These are phyloP conservation scores for Drosophila pseudoananassae DNA, from an alignment of 1,140 invertebrate genomes.

Conservation along the genomic window DNA sequence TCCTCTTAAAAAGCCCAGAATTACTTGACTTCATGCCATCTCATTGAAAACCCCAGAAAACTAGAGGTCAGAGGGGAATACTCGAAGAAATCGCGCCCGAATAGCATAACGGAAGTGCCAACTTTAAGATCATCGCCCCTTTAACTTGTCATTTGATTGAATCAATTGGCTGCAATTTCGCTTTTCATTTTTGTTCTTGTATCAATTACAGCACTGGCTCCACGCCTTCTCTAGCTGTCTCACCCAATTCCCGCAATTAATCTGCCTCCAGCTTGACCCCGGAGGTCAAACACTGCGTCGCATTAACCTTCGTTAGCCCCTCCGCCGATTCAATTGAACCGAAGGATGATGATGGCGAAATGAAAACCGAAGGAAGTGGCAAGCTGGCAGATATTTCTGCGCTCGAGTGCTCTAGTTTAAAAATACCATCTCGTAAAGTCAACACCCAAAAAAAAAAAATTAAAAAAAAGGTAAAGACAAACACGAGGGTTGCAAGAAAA, in stretches of 20 bases:
- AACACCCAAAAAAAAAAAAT: slow-evolving; percentile 22
- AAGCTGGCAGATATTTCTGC: slow-evolving; percentile 30
- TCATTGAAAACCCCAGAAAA: slow-evolving; percentile 9
- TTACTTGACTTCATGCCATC: no score
- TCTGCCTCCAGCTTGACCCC: slow-evolving; percentile 75
- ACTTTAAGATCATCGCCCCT: slow-evolving; percentile 38
- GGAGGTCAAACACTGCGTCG: slow-evolving; percentile 74
- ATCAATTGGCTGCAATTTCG: slow-evolving; percentile 72
- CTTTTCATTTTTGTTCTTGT: slow-evolving; percentile 26
- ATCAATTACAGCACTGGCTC: slow-evolving; percentile 57
- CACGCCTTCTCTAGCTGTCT: slow-evolving; percentile 21
- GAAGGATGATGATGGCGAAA: slow-evolving; percentile 15
- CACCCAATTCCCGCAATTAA: slow-evolving; percentile 74
- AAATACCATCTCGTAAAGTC: slow-evolving; percentile 32
- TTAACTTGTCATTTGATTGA: slow-evolving; percentile 56
- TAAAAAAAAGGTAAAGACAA: neutral
- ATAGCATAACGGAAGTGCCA: slow-evolving; percentile 50
- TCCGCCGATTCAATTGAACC: slow-evolving; percentile 50
- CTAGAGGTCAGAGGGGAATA: neutral
- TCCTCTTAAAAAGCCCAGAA: no score
- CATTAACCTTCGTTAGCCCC: slow-evolving; percentile 82
- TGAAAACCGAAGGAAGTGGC: neutral
- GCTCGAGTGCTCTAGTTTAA: slow-evolving; percentile 48
- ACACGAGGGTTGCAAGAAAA: neutral
- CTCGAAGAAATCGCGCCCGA: neutral